Percentiles rank a stretch among this genome's conserved stretches.
phyloP scores from a whole-genome alignment of 2,113 vertebrate species.

The Perca fluviatilis region DNA sequence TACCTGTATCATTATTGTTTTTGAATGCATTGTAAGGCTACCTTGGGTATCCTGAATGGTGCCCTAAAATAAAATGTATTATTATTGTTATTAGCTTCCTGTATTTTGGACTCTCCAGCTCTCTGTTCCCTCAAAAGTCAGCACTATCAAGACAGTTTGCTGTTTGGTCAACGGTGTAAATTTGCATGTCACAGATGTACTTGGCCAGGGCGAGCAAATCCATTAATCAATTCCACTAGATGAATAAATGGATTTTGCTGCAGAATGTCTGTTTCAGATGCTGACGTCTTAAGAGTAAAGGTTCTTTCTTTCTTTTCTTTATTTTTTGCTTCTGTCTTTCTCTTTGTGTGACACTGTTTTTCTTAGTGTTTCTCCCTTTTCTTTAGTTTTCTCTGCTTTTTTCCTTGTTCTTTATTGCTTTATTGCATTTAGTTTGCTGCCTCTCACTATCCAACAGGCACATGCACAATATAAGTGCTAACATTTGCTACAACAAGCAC shows the following conservation, averaged over 20 bases:
- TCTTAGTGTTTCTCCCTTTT: not conserved
- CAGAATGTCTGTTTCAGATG: not conserved
- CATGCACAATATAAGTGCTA: not conserved
- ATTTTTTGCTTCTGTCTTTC: not conserved
- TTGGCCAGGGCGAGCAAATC: not conserved
- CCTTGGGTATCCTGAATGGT: too few species aligned
- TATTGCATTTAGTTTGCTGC: not conserved
- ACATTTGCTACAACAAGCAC: not conserved
- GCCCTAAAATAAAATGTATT: too few species aligned
- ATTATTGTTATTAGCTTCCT: not conserved
- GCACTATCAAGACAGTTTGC: not conserved
- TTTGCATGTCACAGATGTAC: not conserved
- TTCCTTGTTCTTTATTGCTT: not conserved
- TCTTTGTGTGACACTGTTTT: not conserved
- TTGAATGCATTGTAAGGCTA: too few species aligned
- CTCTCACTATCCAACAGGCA: not conserved
- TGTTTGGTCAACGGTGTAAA: not conserved
- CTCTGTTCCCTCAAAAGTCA: too few species aligned
- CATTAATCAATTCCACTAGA: not conserved
- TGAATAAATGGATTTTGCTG: not conserved
- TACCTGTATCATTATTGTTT: too few species aligned
- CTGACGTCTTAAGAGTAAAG: not conserved
- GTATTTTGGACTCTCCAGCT: not conserved
- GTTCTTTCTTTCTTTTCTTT: not conserved
- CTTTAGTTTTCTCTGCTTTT: not conserved